A percentile compares a stretch with the other conserved stretches of the same genome.
Conservation (phyloP, 1,140 invertebrate genomes). For the Drosophila parabipectinata region DNA sequence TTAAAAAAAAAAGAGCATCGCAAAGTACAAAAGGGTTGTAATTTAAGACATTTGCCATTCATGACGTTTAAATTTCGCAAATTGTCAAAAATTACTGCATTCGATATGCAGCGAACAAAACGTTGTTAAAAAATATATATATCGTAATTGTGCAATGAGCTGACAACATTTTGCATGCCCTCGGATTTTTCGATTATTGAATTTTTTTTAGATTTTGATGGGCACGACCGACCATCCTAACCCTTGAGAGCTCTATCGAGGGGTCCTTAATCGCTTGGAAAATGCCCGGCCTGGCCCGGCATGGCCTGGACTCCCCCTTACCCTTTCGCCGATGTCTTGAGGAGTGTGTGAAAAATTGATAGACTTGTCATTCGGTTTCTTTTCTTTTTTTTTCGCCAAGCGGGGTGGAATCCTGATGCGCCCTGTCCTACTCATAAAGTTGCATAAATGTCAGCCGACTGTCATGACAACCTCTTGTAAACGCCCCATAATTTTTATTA, state of each 20-base stretch:
- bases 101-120: constrained; percentile 60
- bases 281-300: constrained; percentile 27
- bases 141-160: constrained; percentile 69
- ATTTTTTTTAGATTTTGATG: not conserved
- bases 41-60: constrained; percentile 72
- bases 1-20: constrained; percentile 10
- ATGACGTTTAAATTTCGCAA: constrained; percentile 67
- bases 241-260: constrained; percentile 34
- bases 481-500: constrained; percentile 82
- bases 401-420: constrained; percentile 55
- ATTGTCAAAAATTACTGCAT: constrained; percentile 69
- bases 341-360: constrained; percentile 82
- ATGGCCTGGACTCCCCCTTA: not conserved
- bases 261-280: constrained; percentile 51
- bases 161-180: constrained; percentile 68
- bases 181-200: constrained; percentile 13
- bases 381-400: constrained; percentile 10
- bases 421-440: constrained; percentile 61
- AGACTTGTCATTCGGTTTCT: constrained; percentile 68
- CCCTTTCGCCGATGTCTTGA: constrained; percentile 63
- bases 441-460: constrained; percentile 81
- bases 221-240: constrained; percentile 23
- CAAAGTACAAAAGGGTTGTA: constrained; percentile 36
- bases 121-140: constrained; percentile 9
- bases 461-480: constrained; percentile 82